phyloP scores from a whole-genome alignment of 2,113 vertebrate species.

The Crotalus viridis region DNA sequence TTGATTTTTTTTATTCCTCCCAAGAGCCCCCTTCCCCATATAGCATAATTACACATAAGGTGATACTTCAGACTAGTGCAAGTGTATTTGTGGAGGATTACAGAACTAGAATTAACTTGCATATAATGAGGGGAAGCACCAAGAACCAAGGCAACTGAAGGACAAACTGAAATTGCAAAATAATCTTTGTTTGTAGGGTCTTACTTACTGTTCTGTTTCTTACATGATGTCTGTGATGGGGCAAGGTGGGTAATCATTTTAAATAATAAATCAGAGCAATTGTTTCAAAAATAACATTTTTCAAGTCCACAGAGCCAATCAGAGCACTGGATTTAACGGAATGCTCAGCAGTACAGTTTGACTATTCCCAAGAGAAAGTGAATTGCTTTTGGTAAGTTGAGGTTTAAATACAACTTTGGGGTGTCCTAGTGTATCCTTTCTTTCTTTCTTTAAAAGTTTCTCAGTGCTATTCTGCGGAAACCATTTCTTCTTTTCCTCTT shows the following conservation, averaged over 20 bases:
- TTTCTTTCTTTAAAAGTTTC: background rate
- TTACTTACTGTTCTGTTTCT: background rate
- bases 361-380: slow-evolving; percentile 91
- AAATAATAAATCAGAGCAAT: background rate
- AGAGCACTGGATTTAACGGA: slow-evolving; percentile 84
- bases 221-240: background rate
- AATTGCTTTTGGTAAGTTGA: slow-evolving; percentile 96
- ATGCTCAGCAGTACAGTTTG: slow-evolving; percentile 94
- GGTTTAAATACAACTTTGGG: background rate
- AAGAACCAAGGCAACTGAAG: too few species aligned
- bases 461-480: background rate
- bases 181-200: background rate
- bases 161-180: background rate
- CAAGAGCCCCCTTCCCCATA: too few species aligned
- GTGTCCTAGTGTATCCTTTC: background rate
- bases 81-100: too few species aligned
- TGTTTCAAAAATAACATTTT: slow-evolving; percentile 44
- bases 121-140: too few species aligned
- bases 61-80: too few species aligned
- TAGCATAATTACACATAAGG: too few species aligned
- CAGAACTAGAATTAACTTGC: too few species aligned
- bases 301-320: slow-evolving; percentile 87
- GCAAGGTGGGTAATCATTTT: background rate
- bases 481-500: background rate
- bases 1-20: too few species aligned